A percentile compares a stretch with the other conserved stretches of the same genome.
Evolutionary conservation across 1,140 invertebrate species (phyloP).

Genomic region (Drosophila ohnishii): DNA sequence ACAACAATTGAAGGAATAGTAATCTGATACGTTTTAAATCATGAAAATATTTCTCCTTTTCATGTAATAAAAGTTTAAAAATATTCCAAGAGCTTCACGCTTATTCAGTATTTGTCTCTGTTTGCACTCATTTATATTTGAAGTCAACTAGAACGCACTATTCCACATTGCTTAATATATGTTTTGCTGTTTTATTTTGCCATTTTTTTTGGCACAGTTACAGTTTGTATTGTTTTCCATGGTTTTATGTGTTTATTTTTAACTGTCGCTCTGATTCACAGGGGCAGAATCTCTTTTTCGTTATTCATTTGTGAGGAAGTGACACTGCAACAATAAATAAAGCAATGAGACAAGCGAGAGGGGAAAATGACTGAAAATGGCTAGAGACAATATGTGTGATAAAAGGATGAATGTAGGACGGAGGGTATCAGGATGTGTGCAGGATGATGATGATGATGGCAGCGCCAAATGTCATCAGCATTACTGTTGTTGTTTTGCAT

Average conservation of each 20-base stretch:
- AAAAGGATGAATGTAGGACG: constrained; percentile 42
- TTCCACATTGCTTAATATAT: constrained; percentile 72
- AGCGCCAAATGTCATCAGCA: constrained; percentile 78
- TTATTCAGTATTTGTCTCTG: constrained; percentile 8
- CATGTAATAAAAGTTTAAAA: not conserved
- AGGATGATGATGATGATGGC: constrained; percentile 54
- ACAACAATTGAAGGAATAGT: not conserved
- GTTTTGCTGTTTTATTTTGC: constrained; percentile 65
- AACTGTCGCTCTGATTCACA: constrained; percentile 9
- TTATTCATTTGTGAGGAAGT: constrained; percentile 52
- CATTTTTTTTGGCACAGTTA: constrained; percentile 68
- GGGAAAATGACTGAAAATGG: constrained; percentile 68
- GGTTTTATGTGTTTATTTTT: constrained; percentile 8
- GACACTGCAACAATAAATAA: constrained; percentile 75
- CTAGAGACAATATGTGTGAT: constrained; percentile 64
- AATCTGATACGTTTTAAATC: not conserved
- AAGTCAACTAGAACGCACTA: constrained; percentile 62
- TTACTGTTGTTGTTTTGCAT: constrained; percentile 57
- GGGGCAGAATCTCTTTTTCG: constrained; percentile 20
- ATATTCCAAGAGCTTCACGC: not conserved
- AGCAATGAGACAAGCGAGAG: constrained; percentile 41
- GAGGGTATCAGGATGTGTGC: constrained; percentile 27
- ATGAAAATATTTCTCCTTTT: not conserved
- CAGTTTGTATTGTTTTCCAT: constrained; percentile 32
- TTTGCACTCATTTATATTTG: constrained; percentile 25